Evolutionary conservation across 2,797 vertebrate genomes (phyloP).

Genomic region (Micropoecilia bifurca): DNA sequence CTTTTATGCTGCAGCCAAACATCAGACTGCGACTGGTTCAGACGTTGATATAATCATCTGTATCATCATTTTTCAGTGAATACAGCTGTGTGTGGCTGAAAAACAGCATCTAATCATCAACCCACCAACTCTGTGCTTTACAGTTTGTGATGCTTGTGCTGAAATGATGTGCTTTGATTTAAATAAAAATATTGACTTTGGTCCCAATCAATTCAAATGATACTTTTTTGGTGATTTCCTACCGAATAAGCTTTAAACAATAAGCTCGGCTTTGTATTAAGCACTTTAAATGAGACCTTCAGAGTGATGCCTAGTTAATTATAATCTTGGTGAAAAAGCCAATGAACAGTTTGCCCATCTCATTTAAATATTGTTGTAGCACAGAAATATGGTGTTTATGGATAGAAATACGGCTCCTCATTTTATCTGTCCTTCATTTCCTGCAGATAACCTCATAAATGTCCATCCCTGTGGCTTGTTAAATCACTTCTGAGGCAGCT

Average conservation of each 20-base stretch:
- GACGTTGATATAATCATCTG: background rate
- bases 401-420: conserved; percentile 27
- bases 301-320: background rate
- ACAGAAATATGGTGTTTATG: background rate
- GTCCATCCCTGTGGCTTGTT: conserved; percentile 43
- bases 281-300: background rate
- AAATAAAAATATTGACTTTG: background rate
- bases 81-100: background rate
- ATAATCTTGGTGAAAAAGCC: background rate
- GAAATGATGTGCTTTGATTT: background rate
- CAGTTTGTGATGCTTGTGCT: background rate
- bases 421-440: conserved; percentile 48
- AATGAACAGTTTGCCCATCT: background rate
- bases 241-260: background rate
- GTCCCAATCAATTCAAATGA: background rate
- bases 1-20: background rate
- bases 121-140: background rate
- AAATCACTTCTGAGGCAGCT: conserved; percentile 46
- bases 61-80: background rate
- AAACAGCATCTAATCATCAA: background rate
- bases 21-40: background rate
- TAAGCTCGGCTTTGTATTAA: background rate
- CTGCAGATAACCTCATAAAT: conserved; percentile 39
- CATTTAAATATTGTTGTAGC: background rate
- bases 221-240: background rate